Percentiles rank a stretch among this genome's conserved stretches.
phyloP scores from a whole-genome alignment of 2,113 vertebrate species.

The Herpailurus yagouaroundi region DNA sequence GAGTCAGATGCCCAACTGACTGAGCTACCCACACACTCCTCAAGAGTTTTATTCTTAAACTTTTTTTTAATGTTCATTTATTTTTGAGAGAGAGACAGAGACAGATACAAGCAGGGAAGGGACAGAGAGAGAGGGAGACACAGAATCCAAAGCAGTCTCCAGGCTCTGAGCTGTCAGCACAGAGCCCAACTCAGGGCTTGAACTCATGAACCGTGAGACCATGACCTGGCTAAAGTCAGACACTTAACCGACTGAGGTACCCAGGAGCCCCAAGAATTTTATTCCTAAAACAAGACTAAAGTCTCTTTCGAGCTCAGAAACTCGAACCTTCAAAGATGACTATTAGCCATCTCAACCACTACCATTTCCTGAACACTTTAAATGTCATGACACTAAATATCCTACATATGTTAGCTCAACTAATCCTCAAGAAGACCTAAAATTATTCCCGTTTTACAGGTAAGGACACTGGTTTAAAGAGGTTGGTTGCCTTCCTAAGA shows the following conservation, averaged over 20 bases:
- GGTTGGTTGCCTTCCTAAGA: not conserved
- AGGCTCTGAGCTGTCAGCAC: no score
- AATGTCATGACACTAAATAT: not conserved
- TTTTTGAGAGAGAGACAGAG: no score
- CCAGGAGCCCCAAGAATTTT: not conserved
- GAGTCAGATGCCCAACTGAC: no score
- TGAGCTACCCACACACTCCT: no score
- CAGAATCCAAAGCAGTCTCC: no score
- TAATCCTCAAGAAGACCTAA: not conserved
- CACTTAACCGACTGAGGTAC: not conserved
- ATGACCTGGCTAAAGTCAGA: not conserved
- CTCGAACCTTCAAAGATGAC: constrained; percentile 2
- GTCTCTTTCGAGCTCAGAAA: constrained; percentile 24
- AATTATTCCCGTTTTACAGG: not conserved
- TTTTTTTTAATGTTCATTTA: no score
- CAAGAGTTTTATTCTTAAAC: no score
- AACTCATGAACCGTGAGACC: no score
- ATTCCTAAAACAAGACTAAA: not conserved
- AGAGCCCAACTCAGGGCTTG: no score
- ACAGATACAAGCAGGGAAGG: no score
- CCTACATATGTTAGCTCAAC: not conserved
- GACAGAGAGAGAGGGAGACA: no score
- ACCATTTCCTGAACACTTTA: not conserved
- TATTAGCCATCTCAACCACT: not conserved
- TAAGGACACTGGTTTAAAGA: not conserved